These are phyloP conservation scores for Hyposmocoma kahamanoa DNA, from an alignment of 1,140 invertebrate genomes.

Conservation along the genomic window DNA sequence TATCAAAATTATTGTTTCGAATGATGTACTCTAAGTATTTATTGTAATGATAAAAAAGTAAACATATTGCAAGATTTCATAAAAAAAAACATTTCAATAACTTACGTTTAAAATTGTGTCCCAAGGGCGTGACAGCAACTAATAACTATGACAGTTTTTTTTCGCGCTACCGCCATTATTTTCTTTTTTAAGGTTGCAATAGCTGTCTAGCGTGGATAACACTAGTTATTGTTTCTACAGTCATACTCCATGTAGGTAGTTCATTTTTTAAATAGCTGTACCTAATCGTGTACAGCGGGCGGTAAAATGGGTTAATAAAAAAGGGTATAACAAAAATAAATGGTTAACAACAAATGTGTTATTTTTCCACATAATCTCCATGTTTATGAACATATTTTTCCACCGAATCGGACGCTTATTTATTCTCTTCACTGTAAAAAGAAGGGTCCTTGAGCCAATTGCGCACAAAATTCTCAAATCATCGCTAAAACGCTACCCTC, in stretches of 20 bases:
- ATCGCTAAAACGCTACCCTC: too few species aligned
- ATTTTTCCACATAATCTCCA: too few species aligned
- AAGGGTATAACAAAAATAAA: too few species aligned
- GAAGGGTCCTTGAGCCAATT: too few species aligned
- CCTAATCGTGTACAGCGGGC: neutral
- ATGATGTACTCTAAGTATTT: neutral
- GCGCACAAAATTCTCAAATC: too few species aligned
- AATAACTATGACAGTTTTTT: neutral
- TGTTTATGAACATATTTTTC: too few species aligned
- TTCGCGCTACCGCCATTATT: neutral
- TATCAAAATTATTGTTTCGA: neutral
- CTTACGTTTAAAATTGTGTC: neutral
- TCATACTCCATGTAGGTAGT: neutral
- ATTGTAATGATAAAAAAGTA: neutral
- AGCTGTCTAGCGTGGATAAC: neutral
- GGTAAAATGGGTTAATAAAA: conserved; percentile 5
- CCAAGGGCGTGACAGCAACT: neutral
- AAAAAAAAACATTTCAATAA: neutral
- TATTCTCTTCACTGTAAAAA: too few species aligned
- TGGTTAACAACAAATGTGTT: too few species aligned
- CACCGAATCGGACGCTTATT: too few species aligned
- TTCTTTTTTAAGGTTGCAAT: neutral
- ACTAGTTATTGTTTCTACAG: neutral
- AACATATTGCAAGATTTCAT: too few species aligned
- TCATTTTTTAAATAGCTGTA: neutral